Conservation (phyloP, 2,888 invertebrate species). For the Spodoptera picta region DNA sequence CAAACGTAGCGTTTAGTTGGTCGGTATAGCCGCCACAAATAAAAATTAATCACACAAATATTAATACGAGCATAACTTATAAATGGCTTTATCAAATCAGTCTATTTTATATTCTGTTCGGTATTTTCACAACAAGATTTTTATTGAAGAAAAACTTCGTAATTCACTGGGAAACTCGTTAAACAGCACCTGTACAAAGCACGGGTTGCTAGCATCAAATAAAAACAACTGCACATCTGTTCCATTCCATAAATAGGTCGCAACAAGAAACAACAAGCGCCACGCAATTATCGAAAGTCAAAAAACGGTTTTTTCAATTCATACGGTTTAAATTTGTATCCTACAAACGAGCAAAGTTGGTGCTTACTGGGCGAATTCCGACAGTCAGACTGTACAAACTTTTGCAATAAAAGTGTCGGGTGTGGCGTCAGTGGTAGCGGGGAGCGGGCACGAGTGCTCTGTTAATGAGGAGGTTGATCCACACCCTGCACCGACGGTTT, state of each 20-base stretch:
- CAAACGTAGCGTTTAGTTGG: too few relatives aligned
- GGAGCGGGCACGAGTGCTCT: slow-evolving; percentile 8
- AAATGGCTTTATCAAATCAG: too few relatives aligned
- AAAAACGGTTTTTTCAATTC: slow-evolving; percentile 73
- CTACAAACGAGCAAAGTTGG: slow-evolving; percentile 75
- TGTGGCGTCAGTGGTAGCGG: slow-evolving; percentile 49
- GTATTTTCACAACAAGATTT: too few relatives aligned
- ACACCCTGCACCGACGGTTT: too few relatives aligned
- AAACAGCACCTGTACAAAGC: not conserved
- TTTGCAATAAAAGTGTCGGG: slow-evolving; percentile 77
- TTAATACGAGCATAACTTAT: too few relatives aligned
- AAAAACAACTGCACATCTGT: slow-evolving; percentile 27
- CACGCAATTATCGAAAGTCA: slow-evolving; percentile 58
- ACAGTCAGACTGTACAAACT: slow-evolving; percentile 70
- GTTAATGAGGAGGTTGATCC: too few relatives aligned
- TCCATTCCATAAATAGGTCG: slow-evolving; percentile 40
- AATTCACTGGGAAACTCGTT: not conserved
- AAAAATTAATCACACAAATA: too few relatives aligned
- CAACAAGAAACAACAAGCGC: slow-evolving; percentile 39
- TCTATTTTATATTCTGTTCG: too few relatives aligned
- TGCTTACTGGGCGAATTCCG: slow-evolving; percentile 63
- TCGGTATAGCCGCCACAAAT: too few relatives aligned
- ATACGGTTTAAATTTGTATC: slow-evolving; percentile 73
- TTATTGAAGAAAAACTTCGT: too few relatives aligned
- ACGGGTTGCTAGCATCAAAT: slow-evolving; percentile 3